Percentiles rank a stretch among this genome's conserved stretches.
Evolutionary conservation across 1,140 invertebrate species (phyloP).

Genomic region (Pseudachorutes palmiensis): DNA sequence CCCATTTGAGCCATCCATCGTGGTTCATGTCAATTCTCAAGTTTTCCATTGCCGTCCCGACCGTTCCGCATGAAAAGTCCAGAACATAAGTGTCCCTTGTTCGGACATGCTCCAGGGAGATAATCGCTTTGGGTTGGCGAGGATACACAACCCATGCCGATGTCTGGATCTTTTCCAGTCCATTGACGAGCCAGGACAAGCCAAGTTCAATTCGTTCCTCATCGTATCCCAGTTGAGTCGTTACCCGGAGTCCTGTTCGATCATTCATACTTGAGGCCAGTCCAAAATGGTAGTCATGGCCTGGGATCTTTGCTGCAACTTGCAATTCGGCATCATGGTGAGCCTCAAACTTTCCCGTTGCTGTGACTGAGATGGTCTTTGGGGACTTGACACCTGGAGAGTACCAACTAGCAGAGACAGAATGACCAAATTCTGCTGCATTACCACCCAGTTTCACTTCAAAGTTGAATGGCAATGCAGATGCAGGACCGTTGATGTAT

Average conservation of each 20-base stretch:
- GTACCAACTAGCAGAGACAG: background rate
- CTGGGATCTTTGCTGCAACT: background rate
- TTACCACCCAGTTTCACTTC: background rate
- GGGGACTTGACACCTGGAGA: background rate
- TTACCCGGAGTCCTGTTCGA: background rate
- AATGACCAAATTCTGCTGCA: background rate
- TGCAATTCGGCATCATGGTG: background rate
- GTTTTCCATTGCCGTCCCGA: background rate
- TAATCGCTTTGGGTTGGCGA: slow-evolving; percentile 9
- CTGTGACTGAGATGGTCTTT: background rate
- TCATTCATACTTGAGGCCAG: slow-evolving; percentile 4
- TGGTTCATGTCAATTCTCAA: background rate
- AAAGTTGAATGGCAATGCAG: background rate
- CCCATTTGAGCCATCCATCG: background rate
- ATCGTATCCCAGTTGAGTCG: slow-evolving; percentile 3
- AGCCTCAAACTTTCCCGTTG: background rate
- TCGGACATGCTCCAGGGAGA: slow-evolving; percentile 9
- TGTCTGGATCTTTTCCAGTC: slow-evolving; percentile 10
- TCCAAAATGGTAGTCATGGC: slow-evolving; percentile 16
- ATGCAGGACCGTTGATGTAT: background rate
- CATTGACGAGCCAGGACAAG: slow-evolving; percentile 13
- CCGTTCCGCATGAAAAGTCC: background rate
- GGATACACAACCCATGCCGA: slow-evolving; percentile 17
- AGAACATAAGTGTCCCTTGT: background rate
- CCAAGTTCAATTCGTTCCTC: slow-evolving; percentile 2